Evolutionary conservation across 2,888 invertebrate genomes (phyloP).

Genomic region (Argyresthia albistria): DNA sequence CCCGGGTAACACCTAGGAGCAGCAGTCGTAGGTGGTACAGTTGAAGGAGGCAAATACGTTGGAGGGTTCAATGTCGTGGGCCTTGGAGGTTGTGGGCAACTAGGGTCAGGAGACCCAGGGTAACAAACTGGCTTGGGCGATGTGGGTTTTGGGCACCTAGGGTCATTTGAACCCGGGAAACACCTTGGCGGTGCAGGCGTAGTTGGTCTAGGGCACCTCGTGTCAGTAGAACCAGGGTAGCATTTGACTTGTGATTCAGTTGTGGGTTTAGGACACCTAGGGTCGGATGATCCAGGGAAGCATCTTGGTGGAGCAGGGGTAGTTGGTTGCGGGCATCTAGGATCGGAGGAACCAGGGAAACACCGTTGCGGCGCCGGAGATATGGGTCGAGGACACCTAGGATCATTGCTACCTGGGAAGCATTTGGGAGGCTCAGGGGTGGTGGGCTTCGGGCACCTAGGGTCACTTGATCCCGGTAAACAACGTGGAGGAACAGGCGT

Average conservation of each 20-base stretch:
- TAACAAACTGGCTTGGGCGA: constrained; percentile 14
- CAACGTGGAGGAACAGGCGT: constrained; percentile 19
- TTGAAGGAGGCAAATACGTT: constrained; percentile 25
- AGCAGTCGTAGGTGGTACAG: constrained; percentile 9
- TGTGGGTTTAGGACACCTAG: constrained; percentile 24
- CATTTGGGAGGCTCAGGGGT: constrained; percentile 15
- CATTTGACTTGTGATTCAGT: constrained; percentile 15
- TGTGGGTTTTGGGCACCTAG: constrained; percentile 23
- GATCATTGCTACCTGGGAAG: constrained; percentile 19
- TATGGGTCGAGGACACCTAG: constrained; percentile 16
- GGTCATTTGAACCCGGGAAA: constrained; percentile 31
- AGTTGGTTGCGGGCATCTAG: constrained; percentile 30
- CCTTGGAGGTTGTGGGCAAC: constrained; percentile 32
- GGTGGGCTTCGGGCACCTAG: constrained; percentile 17
- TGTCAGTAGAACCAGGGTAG: constrained; percentile 19
- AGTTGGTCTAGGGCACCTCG: constrained; percentile 17
- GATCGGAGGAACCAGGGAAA: constrained; percentile 10
- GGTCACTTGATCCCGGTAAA: constrained; percentile 19
- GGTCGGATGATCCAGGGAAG: constrained; percentile 27
- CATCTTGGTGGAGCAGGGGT: constrained; percentile 16
- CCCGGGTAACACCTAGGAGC: constrained; percentile 26
- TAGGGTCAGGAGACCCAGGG: constrained; percentile 36
- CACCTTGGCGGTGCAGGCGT: constrained; percentile 15
- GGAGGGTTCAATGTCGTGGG: constrained; percentile 27
- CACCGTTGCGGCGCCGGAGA: constrained; percentile 15